These are phyloP conservation scores for Coccyzus lansbergi DNA, from an alignment of 2,797 vertebrate genomes.

Conservation along the genomic window DNA sequence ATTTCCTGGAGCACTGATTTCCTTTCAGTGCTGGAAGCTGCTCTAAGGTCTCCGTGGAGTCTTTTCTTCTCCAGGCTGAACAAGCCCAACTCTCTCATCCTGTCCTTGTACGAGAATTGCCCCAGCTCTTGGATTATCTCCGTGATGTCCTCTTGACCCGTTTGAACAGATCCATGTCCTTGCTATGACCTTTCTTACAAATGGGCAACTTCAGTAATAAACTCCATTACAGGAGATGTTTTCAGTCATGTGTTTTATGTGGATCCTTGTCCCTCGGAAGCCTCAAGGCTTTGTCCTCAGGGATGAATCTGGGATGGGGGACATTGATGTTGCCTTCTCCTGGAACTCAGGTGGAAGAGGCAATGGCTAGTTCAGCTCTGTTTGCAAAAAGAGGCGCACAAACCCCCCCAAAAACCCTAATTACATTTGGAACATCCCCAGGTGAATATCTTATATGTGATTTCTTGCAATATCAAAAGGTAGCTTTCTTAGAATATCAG, in stretches of 20 bases:
- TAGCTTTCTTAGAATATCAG: not conserved
- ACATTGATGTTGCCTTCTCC: not conserved
- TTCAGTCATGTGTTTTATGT: not conserved
- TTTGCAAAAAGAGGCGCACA: not conserved
- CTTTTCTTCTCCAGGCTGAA: no score
- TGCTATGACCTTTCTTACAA: not conserved
- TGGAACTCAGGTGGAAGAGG: accelerated
- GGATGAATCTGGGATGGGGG: not conserved
- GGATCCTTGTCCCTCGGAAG: accelerated
- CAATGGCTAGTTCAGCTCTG: not conserved
- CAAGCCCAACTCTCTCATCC: no score
- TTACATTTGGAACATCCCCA: not conserved
- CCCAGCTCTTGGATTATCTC: no score
- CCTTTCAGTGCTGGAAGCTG: no score
- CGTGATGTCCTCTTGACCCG: no score
- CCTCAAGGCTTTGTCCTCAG: not conserved
- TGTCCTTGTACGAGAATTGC: no score
- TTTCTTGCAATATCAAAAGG: not conserved
- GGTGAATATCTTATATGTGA: not conserved
- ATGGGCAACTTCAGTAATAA: not conserved
- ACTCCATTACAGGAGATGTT: not conserved
- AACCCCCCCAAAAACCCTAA: not conserved
- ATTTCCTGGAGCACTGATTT: no score
- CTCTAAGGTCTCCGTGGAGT: no score
- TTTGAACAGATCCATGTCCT: no score